These are phyloP conservation scores for Leptatherina wallacei DNA, from an alignment of 2,797 vertebrate species.

Conservation along the genomic window DNA sequence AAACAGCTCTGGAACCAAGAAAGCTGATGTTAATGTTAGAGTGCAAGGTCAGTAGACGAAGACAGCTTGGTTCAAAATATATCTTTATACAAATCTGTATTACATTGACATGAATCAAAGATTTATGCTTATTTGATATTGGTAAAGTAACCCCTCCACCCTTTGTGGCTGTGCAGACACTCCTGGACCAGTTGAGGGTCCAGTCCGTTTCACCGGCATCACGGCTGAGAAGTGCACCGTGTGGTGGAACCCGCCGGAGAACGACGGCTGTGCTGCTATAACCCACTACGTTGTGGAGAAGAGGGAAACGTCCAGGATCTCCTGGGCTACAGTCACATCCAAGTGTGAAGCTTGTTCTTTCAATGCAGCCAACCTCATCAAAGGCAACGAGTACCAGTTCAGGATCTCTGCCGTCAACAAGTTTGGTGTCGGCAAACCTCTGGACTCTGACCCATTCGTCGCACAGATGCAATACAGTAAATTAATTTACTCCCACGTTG, in stretches of 20 bases:
- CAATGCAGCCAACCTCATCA: conserved; percentile 92
- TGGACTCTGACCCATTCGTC: conserved; percentile 92
- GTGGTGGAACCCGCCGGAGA: conserved; percentile 98
- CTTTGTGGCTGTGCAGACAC: conserved; percentile 83
- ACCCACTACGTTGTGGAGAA: conserved; percentile 97
- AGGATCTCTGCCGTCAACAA: conserved; percentile 96
- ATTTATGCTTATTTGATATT: neutral
- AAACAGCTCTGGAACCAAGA: conserved; percentile 91
- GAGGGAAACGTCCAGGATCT: conserved; percentile 95
- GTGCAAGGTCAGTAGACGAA: conserved; percentile 89
- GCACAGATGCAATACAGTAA: conserved; percentile 99
- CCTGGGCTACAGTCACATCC: conserved; percentile 94
- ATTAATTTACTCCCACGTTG: conserved; percentile 47
- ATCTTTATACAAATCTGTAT: neutral
- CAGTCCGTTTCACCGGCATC: conserved; percentile 95
- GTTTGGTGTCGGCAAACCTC: conserved; percentile 92
- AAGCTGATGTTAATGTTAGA: conserved; percentile 92
- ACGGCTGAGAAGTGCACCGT: conserved; percentile 94
- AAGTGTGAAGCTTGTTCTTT: conserved; percentile 95
- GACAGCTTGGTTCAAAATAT: neutral
- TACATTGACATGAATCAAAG: neutral
- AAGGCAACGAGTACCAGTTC: conserved; percentile 98
- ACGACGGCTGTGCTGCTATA: conserved; percentile 93
- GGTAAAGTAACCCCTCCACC: neutral
- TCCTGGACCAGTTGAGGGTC: conserved; percentile 93